Evolutionary conservation across 2,113 vertebrate species (phyloP), one percentile per base, ranked within the genome.

Genomic region (Gopherus flavomarginatus): DNA sequence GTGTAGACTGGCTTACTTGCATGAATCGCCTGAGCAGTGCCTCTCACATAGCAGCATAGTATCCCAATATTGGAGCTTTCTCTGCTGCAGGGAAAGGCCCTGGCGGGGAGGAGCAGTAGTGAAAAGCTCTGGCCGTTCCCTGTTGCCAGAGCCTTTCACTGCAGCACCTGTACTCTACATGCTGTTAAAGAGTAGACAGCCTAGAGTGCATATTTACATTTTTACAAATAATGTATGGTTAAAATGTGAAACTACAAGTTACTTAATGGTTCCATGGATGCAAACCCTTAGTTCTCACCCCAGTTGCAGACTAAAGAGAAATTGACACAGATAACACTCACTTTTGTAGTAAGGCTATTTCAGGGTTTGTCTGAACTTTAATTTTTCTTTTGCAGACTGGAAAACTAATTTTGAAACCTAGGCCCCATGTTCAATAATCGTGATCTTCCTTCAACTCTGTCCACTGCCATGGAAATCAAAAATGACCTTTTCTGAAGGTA

Each of bases 341-440:
- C 11, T 11, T 53, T 59, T 59, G 5, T 59, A 27, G 26, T 26
- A 59, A 59, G 27, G 11, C 10, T 26, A 17, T 50, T 89, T 27
- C 24, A 26, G 31, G 16, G 14, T 93, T 78, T 47, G 1, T 42
- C 56, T 88, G 59, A 90, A 82, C 53, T 29, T 65, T 87, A 5
- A 52, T 54, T 85, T 88, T 85, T 89, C 31, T 97, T 94, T 98
- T 92, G 44, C 98, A 99, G 99, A 99, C 99, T 93, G 99, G 99
- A 96, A 99, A 99, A 96, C 98, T 99, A 90, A 99, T 99, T 98
- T 98, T 99, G 95, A 99, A 99, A 97, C 99, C 99, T 77, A 98
- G 99, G 93, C 99, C 99, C 81, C 99, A 99, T 57, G 99, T 99
- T 97, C 99, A 99, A 83, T 99, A 98, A 98, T 96, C 57, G 92